Percentiles rank a stretch among this genome's conserved stretches.
Conservation (phyloP, 2,888 invertebrate species). For the Drosophila demipolita region DNA sequence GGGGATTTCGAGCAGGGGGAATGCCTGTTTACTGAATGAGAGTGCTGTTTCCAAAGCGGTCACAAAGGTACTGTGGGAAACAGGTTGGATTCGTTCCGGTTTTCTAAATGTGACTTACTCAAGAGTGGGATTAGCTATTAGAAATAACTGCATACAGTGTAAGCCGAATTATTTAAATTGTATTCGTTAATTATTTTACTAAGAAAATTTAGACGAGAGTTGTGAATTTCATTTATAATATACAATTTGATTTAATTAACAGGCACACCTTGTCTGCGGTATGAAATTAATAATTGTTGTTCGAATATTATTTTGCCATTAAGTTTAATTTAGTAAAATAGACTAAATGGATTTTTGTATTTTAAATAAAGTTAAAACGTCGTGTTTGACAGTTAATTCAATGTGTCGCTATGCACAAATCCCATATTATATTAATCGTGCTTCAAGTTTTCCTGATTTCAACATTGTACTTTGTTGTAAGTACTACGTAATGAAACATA, state of each 20-base stretch:
- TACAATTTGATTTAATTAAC: too few species aligned
- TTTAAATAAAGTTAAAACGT: background rate
- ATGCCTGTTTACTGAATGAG: background rate
- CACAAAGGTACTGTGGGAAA: background rate
- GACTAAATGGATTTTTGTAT: background rate
- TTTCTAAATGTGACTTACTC: constrained; percentile 8
- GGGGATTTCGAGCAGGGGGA: background rate
- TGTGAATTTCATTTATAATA: background rate
- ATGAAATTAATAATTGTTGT: too few species aligned
- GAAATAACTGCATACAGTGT: background rate
- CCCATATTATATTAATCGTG: background rate
- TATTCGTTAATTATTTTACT: background rate
- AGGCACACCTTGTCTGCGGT: too few species aligned
- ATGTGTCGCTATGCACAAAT: background rate
- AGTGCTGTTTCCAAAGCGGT: constrained; percentile 7
- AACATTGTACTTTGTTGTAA: background rate
- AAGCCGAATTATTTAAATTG: background rate
- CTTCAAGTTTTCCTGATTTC: background rate
- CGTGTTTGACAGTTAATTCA: background rate
- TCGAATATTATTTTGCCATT: too few species aligned
- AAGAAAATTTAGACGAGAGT: background rate
- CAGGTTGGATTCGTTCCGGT: background rate
- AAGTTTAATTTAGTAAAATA: background rate
- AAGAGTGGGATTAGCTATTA: constrained; percentile 3
- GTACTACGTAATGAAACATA: background rate